These are phyloP conservation scores for Phacellophora camtschatica DNA, from an alignment of 30 jellyfish, hydroid and myxozoan species.

Conservation along the genomic window DNA sequence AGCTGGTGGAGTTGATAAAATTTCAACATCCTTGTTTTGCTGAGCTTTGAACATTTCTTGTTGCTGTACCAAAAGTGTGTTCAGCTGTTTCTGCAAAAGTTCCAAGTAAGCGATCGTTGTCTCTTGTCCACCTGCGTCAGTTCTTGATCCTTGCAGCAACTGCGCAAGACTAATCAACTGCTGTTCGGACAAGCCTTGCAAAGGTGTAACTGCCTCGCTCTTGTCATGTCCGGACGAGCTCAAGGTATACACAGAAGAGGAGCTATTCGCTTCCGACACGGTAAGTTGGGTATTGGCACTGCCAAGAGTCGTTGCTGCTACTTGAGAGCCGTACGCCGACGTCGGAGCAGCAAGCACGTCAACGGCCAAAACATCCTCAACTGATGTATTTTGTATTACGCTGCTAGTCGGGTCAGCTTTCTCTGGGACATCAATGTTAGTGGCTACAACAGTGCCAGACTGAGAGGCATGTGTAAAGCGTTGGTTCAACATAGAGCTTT, in stretches of 20 bases:
- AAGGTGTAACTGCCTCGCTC: constrained; percentile 37
- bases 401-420: background rate
- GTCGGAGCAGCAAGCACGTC: background rate
- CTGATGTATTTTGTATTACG: background rate
- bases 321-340: background rate
- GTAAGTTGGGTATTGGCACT: background rate
- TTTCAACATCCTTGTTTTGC: background rate
- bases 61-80: constrained; percentile 53
- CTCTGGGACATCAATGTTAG: background rate
- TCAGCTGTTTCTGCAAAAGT: constrained; percentile 85
- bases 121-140: constrained; percentile 63
- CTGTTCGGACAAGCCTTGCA: constrained; percentile 70
- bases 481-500: background rate
- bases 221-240: too few relatives aligned
- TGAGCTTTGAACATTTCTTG: constrained; percentile 56
- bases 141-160: constrained; percentile 67
- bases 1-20: background rate
- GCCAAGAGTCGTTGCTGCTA: background rate
- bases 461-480: background rate
- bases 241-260: too few relatives aligned
- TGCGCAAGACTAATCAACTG: constrained; percentile 79
- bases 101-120: constrained; percentile 88
- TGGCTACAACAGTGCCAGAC: background rate
- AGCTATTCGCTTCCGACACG: too few relatives aligned
- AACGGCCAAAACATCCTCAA: background rate